These are phyloP conservation scores for Trichopoda pennipes DNA, from an alignment of 2,888 invertebrate species.

Conservation along the genomic window DNA sequence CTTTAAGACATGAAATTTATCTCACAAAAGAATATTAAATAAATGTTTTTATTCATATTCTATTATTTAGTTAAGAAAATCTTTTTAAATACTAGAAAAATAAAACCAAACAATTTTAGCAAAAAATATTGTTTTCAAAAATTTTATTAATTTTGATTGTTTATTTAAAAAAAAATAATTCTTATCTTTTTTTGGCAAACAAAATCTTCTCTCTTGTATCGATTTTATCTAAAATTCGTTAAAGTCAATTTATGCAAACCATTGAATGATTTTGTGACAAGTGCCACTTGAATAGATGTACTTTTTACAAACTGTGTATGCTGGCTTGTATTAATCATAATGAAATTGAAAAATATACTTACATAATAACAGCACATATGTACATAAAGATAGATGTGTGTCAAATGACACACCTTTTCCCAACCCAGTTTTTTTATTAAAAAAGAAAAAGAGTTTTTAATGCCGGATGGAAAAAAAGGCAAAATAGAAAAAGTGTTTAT, in stretches of 20 bases:
- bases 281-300: constrained; percentile 38
- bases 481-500: no score
- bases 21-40: no score
- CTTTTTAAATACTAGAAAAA: no score
- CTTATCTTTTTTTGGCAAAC: no score
- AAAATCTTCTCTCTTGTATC: constrained; percentile 14
- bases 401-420: constrained; percentile 40
- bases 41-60: no score
- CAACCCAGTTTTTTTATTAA: constrained; percentile 29
- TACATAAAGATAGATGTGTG: no score
- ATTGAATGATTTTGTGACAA: constrained; percentile 57
- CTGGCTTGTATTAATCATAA: background rate
- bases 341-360: constrained; percentile 45
- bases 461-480: background rate
- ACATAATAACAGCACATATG: constrained; percentile 11
- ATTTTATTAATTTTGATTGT: no score
- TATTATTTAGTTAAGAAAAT: no score
- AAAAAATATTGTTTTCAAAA: no score
- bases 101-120: no score
- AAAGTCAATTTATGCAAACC: constrained; percentile 46
- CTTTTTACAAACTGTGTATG: background rate
- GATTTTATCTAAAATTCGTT: constrained; percentile 40
- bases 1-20: no score
- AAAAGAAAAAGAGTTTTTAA: constrained; percentile 13
- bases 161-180: no score